phyloP scores from a whole-genome alignment of 2,113 vertebrate species.

The Rhabdornis inornatus region DNA sequence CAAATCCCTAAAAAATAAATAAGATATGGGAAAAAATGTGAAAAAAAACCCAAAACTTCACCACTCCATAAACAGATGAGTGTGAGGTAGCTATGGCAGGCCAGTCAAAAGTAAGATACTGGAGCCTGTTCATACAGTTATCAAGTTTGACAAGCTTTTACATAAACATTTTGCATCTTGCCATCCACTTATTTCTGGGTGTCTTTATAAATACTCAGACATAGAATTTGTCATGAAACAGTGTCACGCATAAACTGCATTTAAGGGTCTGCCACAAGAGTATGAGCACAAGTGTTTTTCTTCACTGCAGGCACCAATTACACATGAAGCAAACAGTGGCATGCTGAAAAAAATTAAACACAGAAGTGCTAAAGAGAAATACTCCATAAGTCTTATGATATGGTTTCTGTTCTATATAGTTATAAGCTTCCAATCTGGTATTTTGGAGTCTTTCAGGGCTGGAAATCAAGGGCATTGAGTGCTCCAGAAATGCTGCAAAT shows the following conservation, averaged over 20 bases:
- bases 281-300: background rate
- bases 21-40: background rate
- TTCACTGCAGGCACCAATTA: background rate
- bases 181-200: background rate
- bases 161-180: background rate
- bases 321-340: background rate
- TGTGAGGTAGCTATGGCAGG: background rate
- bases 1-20: background rate
- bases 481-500: background rate
- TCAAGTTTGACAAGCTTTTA: background rate
- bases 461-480: background rate
- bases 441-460: background rate
- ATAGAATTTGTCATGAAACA: background rate
- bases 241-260: background rate
- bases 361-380: background rate
- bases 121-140: background rate
- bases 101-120: background rate
- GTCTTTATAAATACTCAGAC: background rate
- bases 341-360: background rate
- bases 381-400: background rate
- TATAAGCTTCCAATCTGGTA: background rate
- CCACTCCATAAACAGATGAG: background rate
- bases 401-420: background rate
- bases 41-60: background rate
- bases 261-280: background rate